Percentiles rank a stretch among this genome's conserved stretches.
Evolutionary conservation across 2,113 vertebrate genomes (phyloP).

Genomic region (Syngnathus typhle): DNA sequence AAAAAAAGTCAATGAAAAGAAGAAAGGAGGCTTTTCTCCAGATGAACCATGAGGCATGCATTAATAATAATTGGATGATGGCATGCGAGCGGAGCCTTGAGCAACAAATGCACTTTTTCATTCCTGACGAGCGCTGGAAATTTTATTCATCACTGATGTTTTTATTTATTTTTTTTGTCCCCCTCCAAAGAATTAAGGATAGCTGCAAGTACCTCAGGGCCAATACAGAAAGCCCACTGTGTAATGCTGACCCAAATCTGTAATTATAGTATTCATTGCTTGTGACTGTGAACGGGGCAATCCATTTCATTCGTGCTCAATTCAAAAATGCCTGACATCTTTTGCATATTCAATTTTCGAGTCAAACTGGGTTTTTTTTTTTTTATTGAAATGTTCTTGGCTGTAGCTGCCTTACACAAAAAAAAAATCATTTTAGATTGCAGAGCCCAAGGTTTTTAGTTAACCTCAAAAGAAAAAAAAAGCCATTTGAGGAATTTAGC

Average conservation of each 20-base stretch:
- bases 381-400: background rate
- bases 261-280: conserved; percentile 41
- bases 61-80: conserved; percentile 72
- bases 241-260: conserved; percentile 49
- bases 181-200: conserved; percentile 33
- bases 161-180: conserved; percentile 3
- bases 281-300: conserved; percentile 25
- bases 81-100: conserved; percentile 48
- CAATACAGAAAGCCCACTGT: conserved; percentile 31
- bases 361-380: background rate
- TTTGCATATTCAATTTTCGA: background rate
- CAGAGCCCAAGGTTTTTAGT: conserved; percentile 3
- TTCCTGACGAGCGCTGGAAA: conserved; percentile 18
- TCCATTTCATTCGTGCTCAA: conserved; percentile 15
- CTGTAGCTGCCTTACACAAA: background rate
- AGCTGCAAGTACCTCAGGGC: conserved; percentile 44
- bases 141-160: conserved; percentile 33
- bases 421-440: background rate
- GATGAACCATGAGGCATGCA: conserved; percentile 70
- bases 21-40: conserved; percentile 57
- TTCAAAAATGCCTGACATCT: conserved; percentile 8
- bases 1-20: conserved; percentile 44
- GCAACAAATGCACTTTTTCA: conserved; percentile 45
- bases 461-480: conserved; percentile 9
- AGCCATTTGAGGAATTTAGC: conserved; percentile 53